Evolutionary conservation across 2,888 invertebrate species (phyloP).

Genomic region (Ormyrus pomaceus): DNA sequence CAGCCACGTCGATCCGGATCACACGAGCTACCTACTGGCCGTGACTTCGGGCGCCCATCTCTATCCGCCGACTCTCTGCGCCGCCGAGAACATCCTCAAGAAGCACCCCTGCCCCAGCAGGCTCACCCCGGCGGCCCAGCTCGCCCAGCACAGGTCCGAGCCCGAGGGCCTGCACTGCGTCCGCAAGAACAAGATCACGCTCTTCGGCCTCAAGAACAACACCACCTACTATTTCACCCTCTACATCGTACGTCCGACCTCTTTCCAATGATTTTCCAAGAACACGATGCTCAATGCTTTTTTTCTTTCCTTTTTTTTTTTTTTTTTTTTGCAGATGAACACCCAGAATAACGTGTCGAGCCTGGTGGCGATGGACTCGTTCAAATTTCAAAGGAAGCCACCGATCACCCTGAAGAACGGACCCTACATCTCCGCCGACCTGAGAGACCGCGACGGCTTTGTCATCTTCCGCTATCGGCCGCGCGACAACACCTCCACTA

Average conservation of each 20-base stretch:
- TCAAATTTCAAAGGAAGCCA: conserved; percentile 69
- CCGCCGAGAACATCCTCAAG: conserved; percentile 69
- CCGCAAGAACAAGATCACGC: conserved; percentile 70
- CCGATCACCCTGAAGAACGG: conserved; percentile 68
- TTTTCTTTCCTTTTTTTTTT: background rate
- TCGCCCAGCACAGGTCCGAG: conserved; percentile 64
- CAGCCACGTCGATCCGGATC: conserved; percentile 69
- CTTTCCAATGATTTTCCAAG: too few species aligned
- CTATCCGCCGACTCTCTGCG: conserved; percentile 72
- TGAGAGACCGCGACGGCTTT: conserved; percentile 70
- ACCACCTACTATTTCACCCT: conserved; percentile 74
- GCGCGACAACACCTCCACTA: conserved; percentile 68
- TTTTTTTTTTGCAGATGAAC: conserved; percentile 65
- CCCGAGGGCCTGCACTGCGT: conserved; percentile 74
- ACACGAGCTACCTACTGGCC: conserved; percentile 72
- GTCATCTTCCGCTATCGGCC: conserved; percentile 72
- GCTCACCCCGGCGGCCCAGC: conserved; percentile 47
- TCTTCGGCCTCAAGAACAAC: conserved; percentile 72
- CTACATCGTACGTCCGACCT: conserved; percentile 66
- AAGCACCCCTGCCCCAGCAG: conserved; percentile 61
- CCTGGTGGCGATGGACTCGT: conserved; percentile 67
- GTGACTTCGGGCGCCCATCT: conserved; percentile 70
- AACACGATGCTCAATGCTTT: too few species aligned
- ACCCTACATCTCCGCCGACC: conserved; percentile 66
- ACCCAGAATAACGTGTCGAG: conserved; percentile 71